These are phyloP conservation scores for Hypsopygia costalis DNA, from an alignment of 2,888 invertebrate genomes.

Conservation along the genomic window DNA sequence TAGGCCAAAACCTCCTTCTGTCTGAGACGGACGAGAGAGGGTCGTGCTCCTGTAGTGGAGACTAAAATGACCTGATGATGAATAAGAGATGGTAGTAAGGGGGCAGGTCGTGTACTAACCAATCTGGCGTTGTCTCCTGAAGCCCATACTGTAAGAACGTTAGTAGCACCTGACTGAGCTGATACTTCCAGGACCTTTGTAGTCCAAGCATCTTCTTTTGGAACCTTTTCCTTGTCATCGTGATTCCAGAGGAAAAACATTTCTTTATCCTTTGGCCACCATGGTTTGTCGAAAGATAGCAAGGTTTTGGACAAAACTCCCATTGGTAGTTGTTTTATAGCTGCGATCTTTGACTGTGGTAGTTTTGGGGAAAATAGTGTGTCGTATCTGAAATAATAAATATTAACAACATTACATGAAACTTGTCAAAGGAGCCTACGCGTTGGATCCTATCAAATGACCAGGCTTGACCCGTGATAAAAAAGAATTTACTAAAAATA, in stretches of 20 bases:
- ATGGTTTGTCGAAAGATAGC: constrained; percentile 80
- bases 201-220: constrained; percentile 26
- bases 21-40: too few species aligned
- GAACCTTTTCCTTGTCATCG: constrained; percentile 20
- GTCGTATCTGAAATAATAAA: constrained; percentile 3
- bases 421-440: too few species aligned
- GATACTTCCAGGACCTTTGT: constrained; percentile 30
- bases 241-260: constrained; percentile 60
- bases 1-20: too few species aligned
- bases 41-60: too few species aligned
- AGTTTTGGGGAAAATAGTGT: constrained; percentile 78
- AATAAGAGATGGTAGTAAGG: too few species aligned
- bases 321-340: constrained; percentile 80
- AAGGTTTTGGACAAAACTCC: constrained; percentile 86
- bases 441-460: too few species aligned
- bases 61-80: too few species aligned
- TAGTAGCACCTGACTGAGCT: constrained; percentile 24
- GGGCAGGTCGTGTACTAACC: constrained; percentile 43
- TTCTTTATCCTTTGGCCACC: constrained; percentile 76
- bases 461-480: too few species aligned
- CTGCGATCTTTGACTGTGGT: constrained; percentile 69
- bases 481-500: too few species aligned
- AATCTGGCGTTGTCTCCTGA: constrained; percentile 32
- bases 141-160: constrained; percentile 36
- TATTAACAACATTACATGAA: too few species aligned